Evolutionary conservation across 2,797 vertebrate species (phyloP), one percentile per base, ranked within the genome.

Genomic region (Pangasius djambal): DNA sequence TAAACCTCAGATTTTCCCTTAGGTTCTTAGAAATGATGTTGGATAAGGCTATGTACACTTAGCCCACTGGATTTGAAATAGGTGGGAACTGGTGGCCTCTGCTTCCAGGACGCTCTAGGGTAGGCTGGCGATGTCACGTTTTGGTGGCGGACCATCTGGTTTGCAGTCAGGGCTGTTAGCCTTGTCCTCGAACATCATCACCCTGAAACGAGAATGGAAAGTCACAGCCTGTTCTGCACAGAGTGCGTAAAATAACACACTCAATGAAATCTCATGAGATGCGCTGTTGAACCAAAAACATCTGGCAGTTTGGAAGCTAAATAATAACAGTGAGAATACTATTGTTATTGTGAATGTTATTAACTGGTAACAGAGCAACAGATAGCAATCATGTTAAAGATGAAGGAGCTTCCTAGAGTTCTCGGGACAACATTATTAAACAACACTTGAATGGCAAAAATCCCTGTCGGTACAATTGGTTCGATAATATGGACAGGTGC

Each of bases 181-280:
- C 96, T 98, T 99, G 95, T 98, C 98, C 96, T 99, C 98, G 91
- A 99, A 99, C 95, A 99, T 95, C 96, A 99, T 97, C 93, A 99
- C 97, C 90, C 98, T 99, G 95, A 34, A 92, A 92, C 77, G 86
- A 87, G 37, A 89, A 59, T 0, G 9, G 83, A 86, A 25, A 44
- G 37, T 70, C 8, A 10, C 40, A 57, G 78, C 16, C n/a, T 40
- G 37, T 15, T n/a, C 10, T 15, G 25, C 44, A 77, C 2, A 16
- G 48, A 15, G 75, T 20, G 28, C 7, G 2, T 78, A 52, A 79
- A 79, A 55, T 10, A 55, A 6, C 5, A 55, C n/a, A 44, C 4
- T 83, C 5, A 65, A 61, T 3, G 4, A 44, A 83, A 52, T 52
- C 57, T 37, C 2, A 9, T n/a, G 0, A 22, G 31, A 34, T 16